Evolutionary conservation across 1,140 invertebrate genomes (phyloP).

Genomic region (Streblospio benedicti): DNA sequence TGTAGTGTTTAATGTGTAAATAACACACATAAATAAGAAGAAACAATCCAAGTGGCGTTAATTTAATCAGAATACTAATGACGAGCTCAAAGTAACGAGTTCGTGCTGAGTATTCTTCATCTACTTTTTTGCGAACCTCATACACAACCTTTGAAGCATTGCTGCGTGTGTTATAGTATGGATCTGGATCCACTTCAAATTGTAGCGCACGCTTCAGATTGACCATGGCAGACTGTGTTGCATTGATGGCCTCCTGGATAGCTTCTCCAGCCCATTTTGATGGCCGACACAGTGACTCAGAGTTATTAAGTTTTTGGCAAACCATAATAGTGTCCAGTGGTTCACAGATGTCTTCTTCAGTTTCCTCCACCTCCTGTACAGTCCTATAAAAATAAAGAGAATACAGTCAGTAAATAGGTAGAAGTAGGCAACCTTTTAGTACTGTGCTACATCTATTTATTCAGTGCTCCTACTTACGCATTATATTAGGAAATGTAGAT

Average conservation of each 20-base stretch:
- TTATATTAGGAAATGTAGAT: not conserved
- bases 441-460: not conserved
- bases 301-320: slow-evolving; percentile 14
- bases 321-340: slow-evolving; percentile 13
- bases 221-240: slow-evolving; percentile 14
- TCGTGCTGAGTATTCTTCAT: not conserved
- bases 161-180: slow-evolving; percentile 5
- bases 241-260: slow-evolving; percentile 17
- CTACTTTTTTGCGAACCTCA: not conserved
- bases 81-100: slow-evolving; percentile 5
- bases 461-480: not conserved
- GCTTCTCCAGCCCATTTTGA: slow-evolving; percentile 17
- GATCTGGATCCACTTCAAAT: slow-evolving; percentile 8
- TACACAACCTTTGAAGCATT: slow-evolving; percentile 6
- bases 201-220: slow-evolving; percentile 5
- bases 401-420: not conserved
- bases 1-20: slow-evolving; percentile 3
- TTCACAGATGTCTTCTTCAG: slow-evolving; percentile 17
- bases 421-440: not conserved
- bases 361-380: slow-evolving; percentile 5
- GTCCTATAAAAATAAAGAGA: not conserved
- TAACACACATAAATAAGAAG: slow-evolving; percentile 6
- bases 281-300: slow-evolving; percentile 10
- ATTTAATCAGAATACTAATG: slow-evolving; percentile 7
- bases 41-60: slow-evolving; percentile 4